Conservation (phyloP, 2,888 invertebrate genomes). For the Physocephala rufipes region DNA sequence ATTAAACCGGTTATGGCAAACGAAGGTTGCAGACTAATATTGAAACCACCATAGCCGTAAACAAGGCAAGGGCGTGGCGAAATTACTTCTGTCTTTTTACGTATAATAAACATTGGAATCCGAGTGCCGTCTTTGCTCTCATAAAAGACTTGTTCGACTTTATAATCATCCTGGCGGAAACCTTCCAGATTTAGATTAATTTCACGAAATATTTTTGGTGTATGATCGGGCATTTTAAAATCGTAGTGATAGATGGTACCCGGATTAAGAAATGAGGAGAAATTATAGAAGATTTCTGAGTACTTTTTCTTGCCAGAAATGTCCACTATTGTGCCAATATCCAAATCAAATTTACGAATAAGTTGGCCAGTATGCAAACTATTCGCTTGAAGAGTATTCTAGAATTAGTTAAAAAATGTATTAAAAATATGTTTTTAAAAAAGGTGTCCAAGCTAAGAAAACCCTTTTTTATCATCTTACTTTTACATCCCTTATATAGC, state of each 20-base stretch:
- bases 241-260: conserved; percentile 85
- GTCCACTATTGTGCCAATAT: conserved; percentile 86
- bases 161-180: conserved; percentile 80
- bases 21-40: conserved; percentile 87
- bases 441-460: too few relatives aligned
- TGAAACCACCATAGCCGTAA: conserved; percentile 98
- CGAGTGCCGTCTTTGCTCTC: conserved; percentile 90
- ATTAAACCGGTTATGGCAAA: conserved; percentile 88
- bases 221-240: conserved; percentile 72
- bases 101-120: conserved; percentile 95
- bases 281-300: conserved; percentile 91
- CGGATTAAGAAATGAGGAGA: conserved; percentile 93
- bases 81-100: conserved; percentile 69
- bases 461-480: conserved; percentile 67
- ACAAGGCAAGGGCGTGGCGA: conserved; percentile 79
- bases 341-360: conserved; percentile 79
- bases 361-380: conserved; percentile 77
- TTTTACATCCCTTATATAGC: conserved; percentile 95
- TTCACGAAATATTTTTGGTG: conserved; percentile 79
- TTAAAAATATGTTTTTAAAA: too few relatives aligned
- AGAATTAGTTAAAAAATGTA: conserved; percentile 42
- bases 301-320: conserved; percentile 87
- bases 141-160: conserved; percentile 91
- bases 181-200: conserved; percentile 82
- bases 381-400: conserved; percentile 87